phyloP scores from a whole-genome alignment of 2,797 vertebrate genomes.

The Enteromius anoplus region DNA sequence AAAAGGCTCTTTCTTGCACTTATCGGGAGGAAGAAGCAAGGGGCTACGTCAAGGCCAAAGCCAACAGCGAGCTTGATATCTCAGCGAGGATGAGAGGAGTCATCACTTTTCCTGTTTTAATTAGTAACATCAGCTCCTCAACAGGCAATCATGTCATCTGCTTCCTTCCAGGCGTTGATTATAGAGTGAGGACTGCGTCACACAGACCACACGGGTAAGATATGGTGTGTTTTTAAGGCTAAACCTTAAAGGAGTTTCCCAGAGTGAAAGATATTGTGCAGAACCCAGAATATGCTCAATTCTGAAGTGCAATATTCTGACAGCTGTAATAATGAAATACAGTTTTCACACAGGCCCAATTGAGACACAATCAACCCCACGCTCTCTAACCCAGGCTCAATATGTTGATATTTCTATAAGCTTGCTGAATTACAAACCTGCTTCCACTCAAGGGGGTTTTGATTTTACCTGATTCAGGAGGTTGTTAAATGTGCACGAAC shows the following conservation, averaged over 20 bases:
- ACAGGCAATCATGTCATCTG: slow-evolving; percentile 65
- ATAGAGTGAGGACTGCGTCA: slow-evolving; percentile 56
- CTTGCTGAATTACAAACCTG: slow-evolving; percentile 59
- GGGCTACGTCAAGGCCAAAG: slow-evolving; percentile 73
- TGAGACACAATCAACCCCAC: slow-evolving; percentile 58
- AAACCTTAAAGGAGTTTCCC: slow-evolving; percentile 37
- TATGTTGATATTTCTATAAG: slow-evolving; percentile 67
- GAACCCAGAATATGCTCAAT: slow-evolving; percentile 37
- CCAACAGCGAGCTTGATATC: slow-evolving; percentile 64
- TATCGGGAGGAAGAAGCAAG: slow-evolving; percentile 71
- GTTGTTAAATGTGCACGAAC: slow-evolving; percentile 75
- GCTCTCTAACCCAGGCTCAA: slow-evolving; percentile 63
- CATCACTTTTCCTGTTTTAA: slow-evolving; percentile 74
- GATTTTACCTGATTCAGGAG: slow-evolving; percentile 47
- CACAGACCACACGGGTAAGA: slow-evolving; percentile 28
- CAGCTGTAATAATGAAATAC: slow-evolving; percentile 58
- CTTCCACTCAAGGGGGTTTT: slow-evolving; percentile 66
- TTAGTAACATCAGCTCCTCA: slow-evolving; percentile 64
- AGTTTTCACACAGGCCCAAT: slow-evolving; percentile 57
- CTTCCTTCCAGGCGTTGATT: slow-evolving; percentile 67
- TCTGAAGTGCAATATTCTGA: slow-evolving; percentile 60
- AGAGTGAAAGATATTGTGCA: background rate
- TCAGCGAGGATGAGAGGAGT: slow-evolving; percentile 65
- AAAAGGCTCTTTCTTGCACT: slow-evolving; percentile 56
- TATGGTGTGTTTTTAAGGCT: slow-evolving; percentile 53